Evolutionary conservation across 2,113 vertebrate species (phyloP), one percentile per base, ranked within the genome.

Genomic region (Trinectes maculatus): DNA sequence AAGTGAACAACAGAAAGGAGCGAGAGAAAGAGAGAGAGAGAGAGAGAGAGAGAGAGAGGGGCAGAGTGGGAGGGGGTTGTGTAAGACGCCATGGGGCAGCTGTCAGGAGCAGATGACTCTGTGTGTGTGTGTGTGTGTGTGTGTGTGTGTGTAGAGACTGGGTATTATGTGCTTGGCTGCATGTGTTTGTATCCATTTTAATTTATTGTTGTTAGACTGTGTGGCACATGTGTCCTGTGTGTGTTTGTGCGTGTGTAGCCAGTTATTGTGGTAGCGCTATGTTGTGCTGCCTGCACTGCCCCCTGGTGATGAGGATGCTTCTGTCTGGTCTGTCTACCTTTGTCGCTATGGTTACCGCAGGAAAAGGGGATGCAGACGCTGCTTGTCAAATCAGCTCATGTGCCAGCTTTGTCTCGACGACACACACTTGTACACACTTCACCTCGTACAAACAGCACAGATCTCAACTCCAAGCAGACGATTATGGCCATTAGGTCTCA

Each of bases 1-100:
- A 91, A 92, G 81, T 84, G 87, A 90, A 83, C 87, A 85, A 87
- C 88, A 92, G 89, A 92, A 85, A 87, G 67, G 46, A 71, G 80
- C 22, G 29, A 67, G 79, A 56, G 65, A 58, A 16, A 28, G 54
- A 34, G 64, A 33, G 48, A 18, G 71, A 77, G 69, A 65, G 77
- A 15, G 22, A 62, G 75, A 53, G 62, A 26, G 13, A n/a, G 53
- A 24, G 64, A 29, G 54, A 15, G 68, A 66, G 58, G 11, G 28
- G 15, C 58, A 36, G 75, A 13, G 60, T 46, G 66, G 21, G 69
- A 64, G 67, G 55, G 55, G 31, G 21, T 65, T 71, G 76, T 78
- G 80, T 75, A 80, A 12, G 75, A 72, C 60, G 78, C 83, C 86
- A 85, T 86, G 85, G 85, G 87, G 86, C 87, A 90, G 85, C 87